Evolutionary conservation across 2,797 vertebrate genomes (phyloP).

Genomic region (Oreochromis grahami): DNA sequence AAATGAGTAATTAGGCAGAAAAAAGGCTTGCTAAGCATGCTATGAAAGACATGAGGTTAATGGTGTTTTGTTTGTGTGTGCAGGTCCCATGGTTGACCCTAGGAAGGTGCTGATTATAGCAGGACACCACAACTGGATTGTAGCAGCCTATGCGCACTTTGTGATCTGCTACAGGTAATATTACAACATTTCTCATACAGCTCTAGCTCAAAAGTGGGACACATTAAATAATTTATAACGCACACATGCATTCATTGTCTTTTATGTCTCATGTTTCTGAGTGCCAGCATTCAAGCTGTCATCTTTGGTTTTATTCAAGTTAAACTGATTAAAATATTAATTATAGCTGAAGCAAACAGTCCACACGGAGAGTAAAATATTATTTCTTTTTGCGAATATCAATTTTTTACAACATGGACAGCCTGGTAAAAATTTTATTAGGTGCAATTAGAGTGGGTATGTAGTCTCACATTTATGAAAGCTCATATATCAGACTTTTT

Average conservation of each 20-base stretch:
- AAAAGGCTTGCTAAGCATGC: not conserved
- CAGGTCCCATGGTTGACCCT: conserved; percentile 90
- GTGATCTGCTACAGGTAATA: conserved; percentile 97
- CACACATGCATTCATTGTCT: not conserved
- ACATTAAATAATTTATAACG: conserved; percentile 4
- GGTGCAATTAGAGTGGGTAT: not conserved
- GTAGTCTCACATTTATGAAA: not conserved
- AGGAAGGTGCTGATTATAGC: conserved; percentile 95
- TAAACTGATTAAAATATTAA: not conserved
- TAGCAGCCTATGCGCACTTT: conserved; percentile 95
- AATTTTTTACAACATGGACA: not conserved
- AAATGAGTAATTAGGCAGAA: not conserved
- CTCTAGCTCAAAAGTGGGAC: not conserved
- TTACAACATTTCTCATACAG: not conserved
- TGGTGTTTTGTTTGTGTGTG: conserved; percentile 7
- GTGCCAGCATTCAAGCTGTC: not conserved
- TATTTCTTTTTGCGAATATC: not conserved
- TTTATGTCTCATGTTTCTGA: conserved; percentile 6
- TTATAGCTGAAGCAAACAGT: not conserved
- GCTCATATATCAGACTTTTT: not conserved
- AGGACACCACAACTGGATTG: conserved; percentile 99
- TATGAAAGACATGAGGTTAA: not conserved
- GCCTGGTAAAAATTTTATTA: not conserved
- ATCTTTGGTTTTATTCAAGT: not conserved
- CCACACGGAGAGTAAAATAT: not conserved